These are phyloP conservation scores for Limnephilus auricula DNA, from an alignment of 2,888 invertebrate genomes.

Conservation along the genomic window DNA sequence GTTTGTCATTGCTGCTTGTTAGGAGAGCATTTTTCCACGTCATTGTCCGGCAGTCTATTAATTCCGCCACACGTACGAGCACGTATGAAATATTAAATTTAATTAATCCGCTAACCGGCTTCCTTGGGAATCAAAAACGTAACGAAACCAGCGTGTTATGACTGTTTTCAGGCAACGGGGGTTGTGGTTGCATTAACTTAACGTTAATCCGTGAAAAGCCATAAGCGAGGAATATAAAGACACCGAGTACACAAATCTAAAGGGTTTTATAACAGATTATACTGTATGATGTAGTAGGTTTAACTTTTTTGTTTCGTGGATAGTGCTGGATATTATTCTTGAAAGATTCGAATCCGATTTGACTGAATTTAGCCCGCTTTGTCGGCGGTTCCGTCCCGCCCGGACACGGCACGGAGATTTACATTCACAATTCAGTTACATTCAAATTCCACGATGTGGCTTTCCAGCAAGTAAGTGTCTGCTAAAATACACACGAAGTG, in stretches of 20 bases:
- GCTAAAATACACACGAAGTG: background rate
- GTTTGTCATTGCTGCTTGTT: background rate
- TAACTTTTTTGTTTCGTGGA: background rate
- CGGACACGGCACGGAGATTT: slow-evolving; percentile 40
- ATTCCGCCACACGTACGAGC: background rate
- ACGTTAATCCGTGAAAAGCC: slow-evolving; percentile 11
- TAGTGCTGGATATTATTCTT: background rate
- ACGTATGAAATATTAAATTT: slow-evolving; percentile 30
- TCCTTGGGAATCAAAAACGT: slow-evolving; percentile 33
- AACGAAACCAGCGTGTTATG: slow-evolving; percentile 36
- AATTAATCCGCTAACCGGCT: slow-evolving; percentile 15
- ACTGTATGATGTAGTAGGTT: background rate
- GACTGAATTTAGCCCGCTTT: slow-evolving; percentile 18
- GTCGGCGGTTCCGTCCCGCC: slow-evolving; percentile 29
- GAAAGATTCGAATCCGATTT: slow-evolving; percentile 5
- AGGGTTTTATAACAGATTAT: background rate
- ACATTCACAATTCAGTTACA: slow-evolving; percentile 40
- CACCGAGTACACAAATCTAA: slow-evolving; percentile 2
- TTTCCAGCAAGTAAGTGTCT: background rate
- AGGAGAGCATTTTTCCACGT: background rate
- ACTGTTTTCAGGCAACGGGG: slow-evolving; percentile 17
- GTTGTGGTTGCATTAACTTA: slow-evolving; percentile 41
- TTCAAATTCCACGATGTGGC: background rate
- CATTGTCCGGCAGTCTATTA: slow-evolving; percentile 2
- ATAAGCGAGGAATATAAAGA: background rate